Evolutionary conservation across 1,140 invertebrate species (phyloP).

Genomic region (Papilio dardanus): DNA sequence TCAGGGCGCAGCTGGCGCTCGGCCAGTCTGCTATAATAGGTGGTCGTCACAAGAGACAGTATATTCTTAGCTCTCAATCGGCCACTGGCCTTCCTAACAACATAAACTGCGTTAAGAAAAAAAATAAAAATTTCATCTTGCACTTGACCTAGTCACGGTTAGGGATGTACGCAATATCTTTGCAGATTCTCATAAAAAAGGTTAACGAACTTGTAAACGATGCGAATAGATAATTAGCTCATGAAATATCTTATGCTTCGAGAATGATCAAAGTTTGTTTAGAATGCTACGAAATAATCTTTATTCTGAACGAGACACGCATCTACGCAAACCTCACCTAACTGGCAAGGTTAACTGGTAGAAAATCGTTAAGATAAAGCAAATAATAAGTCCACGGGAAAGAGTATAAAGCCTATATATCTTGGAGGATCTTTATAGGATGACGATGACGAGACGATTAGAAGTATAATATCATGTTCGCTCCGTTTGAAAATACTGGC

Average conservation of each 20-base stretch:
- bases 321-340: neutral
- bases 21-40: slow-evolving; percentile 80
- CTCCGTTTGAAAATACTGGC: neutral
- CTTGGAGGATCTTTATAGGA: too few relatives aligned
- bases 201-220: slow-evolving; percentile 36
- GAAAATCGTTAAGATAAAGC: neutral
- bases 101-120: slow-evolving; percentile 59
- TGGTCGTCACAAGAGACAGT: slow-evolving; percentile 73
- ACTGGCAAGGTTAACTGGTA: neutral
- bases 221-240: slow-evolving; percentile 1
- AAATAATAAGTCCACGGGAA: neutral
- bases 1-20: slow-evolving; percentile 60
- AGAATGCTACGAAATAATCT: neutral
- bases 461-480: too few relatives aligned
- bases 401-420: neutral
- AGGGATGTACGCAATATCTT: slow-evolving; percentile 51
- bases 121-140: slow-evolving; percentile 60
- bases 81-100: slow-evolving; percentile 77
- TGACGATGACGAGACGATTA: too few relatives aligned
- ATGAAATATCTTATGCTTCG: slow-evolving; percentile 10
- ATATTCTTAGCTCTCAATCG: slow-evolving; percentile 77
- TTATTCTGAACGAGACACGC: neutral
- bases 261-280: slow-evolving; percentile 13
- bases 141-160: slow-evolving; percentile 75
- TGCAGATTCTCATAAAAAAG: slow-evolving; percentile 43